Evolutionary conservation across 2,797 vertebrate species (phyloP), one percentile per base, ranked within the genome.

Genomic region (Gymnoscopelus microlampas): DNA sequence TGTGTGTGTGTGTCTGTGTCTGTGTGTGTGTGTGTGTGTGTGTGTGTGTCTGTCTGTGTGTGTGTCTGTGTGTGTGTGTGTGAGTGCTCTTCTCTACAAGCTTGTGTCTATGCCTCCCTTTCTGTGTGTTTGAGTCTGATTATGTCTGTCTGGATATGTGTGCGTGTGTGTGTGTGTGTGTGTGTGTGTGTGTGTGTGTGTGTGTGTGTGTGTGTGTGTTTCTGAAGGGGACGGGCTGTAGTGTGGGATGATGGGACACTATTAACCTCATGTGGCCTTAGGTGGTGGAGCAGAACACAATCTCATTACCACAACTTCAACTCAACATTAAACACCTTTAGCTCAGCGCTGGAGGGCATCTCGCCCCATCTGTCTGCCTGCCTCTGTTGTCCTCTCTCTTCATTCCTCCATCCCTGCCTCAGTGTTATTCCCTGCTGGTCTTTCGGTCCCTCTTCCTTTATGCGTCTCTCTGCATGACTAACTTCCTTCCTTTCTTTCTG

Each of bases 221-320:
- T 65, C 3, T 65, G 54, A 3, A 63, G 1, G 12, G 35, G 51
- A 73, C 59, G 44, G 67, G 19, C 19, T 44, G 49, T 10, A 57
- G 29, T 35, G 15, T 75, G 60, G 8, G 39, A 44, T 76, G 9
- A 0, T 23, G 57, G 60, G 48, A 72, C 4, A n/a, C 63, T 62
- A 76, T 85, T 83, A 82, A 83, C 74, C 78, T 49, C 2, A 5
- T 1, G 5, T 57, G 72, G 71, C 78, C 76, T 85, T 72, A 60
- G 71, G 77, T 79, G 64, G 64, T 48, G 65, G 64, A 10, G 70
- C 60, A 12, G 64, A 60, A 74, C 56, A 70, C 66, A 29, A 71
- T 74, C 60, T 82, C 67, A 77, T 85, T 76, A 78, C 66, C 62
- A 8, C 39, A 51, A 72, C 71, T 78, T 48, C 29, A 6, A 60